Percentiles rank a stretch among this genome's conserved stretches.
phyloP scores from a whole-genome alignment of 92 coral and sea anemone genomes.

The Epizoanthus illoricatus region DNA sequence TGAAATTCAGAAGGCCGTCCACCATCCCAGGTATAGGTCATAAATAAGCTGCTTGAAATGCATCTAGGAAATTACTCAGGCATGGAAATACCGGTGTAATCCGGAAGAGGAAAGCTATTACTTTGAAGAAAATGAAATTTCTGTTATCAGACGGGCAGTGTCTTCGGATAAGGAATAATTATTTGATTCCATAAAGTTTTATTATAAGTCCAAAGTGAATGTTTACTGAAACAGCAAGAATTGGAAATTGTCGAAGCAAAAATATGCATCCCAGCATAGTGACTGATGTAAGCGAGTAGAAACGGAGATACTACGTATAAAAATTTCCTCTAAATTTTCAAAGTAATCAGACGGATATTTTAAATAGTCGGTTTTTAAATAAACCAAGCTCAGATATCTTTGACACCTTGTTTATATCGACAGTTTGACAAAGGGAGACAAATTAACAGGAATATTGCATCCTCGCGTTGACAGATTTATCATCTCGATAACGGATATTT shows the following conservation, averaged over 20 bases:
- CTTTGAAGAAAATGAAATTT: too few relatives aligned
- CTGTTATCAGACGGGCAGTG: too few relatives aligned
- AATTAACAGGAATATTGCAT: constrained; percentile 15
- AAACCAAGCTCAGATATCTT: constrained; percentile 26
- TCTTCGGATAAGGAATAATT: too few relatives aligned
- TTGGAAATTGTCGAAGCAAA: too few relatives aligned
- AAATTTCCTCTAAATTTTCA: neutral
- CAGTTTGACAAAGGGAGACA: constrained; percentile 33
- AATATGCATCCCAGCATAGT: too few relatives aligned
- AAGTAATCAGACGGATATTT: constrained; percentile 17
- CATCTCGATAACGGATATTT: constrained; percentile 1
- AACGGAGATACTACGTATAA: neutral
- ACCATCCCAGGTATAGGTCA: neutral
- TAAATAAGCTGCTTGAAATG: neutral
- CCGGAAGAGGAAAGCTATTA: constrained; percentile 1
- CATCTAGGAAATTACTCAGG: neutral
- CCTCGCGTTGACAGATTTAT: constrained; percentile 13
- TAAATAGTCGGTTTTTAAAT: constrained; percentile 5
- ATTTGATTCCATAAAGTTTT: too few relatives aligned
- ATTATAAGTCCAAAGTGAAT: too few relatives aligned
- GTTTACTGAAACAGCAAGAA: too few relatives aligned
- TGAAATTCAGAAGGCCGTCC: neutral
- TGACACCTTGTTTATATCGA: constrained; percentile 33
- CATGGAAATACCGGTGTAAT: neutral
- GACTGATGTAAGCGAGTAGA: neutral